phyloP scores from a whole-genome alignment of 2,113 vertebrate genomes.

The Serinus canaria region DNA sequence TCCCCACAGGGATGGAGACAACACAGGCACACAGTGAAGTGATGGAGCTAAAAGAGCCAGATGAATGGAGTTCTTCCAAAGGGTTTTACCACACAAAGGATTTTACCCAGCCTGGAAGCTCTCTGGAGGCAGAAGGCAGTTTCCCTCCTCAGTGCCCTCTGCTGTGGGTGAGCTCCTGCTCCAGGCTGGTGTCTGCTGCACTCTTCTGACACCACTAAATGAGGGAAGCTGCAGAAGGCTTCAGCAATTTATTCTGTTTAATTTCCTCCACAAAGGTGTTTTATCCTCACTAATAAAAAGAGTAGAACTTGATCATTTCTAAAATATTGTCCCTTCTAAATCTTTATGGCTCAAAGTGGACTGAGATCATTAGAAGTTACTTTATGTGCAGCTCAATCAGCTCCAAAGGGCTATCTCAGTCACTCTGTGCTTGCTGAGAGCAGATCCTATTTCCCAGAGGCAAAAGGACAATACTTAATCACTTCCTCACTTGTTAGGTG shows the following conservation, averaged over 20 bases:
- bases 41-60: rapidly evolving
- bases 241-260: conserved; percentile 57
- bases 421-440: conserved; percentile 1
- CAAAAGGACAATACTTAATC: conserved; percentile 64
- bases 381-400: conserved; percentile 59
- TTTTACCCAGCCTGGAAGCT: not conserved
- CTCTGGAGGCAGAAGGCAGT: not conserved
- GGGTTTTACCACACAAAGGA: not conserved
- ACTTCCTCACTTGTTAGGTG: conserved; percentile 63
- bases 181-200: not conserved
- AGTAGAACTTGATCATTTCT: conserved; percentile 64
- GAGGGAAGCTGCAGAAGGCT: conserved; percentile 9
- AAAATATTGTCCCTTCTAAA: conserved; percentile 70
- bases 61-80: not conserved
- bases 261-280: conserved; percentile 61
- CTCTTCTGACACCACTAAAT: not conserved
- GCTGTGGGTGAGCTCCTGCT: not conserved
- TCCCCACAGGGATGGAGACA: not conserved
- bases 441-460: conserved; percentile 57
- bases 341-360: conserved; percentile 68
- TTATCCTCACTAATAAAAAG: conserved; percentile 68
- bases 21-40: rapidly evolving
- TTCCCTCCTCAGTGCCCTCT: not conserved
- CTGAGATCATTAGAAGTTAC: conserved; percentile 62
- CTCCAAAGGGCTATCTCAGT: conserved; percentile 49